Base-by-base conservation (phyloP, 2,797 vertebrate species). In the Manis javanica region DNA sequence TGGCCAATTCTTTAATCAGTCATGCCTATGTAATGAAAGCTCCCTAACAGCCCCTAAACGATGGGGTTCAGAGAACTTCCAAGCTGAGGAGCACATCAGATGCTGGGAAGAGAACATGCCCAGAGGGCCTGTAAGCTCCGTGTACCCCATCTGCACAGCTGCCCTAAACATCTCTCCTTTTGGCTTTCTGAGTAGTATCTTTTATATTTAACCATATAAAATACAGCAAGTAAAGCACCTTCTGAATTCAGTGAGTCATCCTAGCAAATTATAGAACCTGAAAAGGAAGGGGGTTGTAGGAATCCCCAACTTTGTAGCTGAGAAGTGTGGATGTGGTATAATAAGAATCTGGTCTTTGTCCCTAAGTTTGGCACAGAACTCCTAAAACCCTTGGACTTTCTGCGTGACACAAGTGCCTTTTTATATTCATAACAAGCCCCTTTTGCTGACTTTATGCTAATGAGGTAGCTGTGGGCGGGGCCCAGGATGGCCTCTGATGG, bases 71-170 rank as follows among this genome's bases (percentile, higher is more conserved):
- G 72, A 59, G 42, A 61, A 14, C 83, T 69, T 53, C 26, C 0
- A 0, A 55, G 53, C 26, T 18, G 53, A 86, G 29, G 46, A 6
- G 15, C 29, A 29, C 37, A 46, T 46, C 49, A 15, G 63, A 37
- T 23, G 24, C 14, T 31, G 5, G 18, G 26, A 26, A 55, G 2
- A 15, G 18, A n/a, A 37, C 31, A 21, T 5, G 3, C 23, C 37
- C 12, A 1, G 71, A 84, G 15, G 46, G 8, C 19, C 14, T 0
- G 2, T 71, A 11, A 29, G 15, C 29, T 46, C 18, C 61, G 4
- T 0, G 23, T 6, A 3, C 24, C 49, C 12, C 16, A 3, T 0
- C 34, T 15, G 1, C 53, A 11, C 29, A 24, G 14, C 13, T 31
- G 39, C 14, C 78, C 57, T 42, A 9, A 0, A 29, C 15, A 4